Conservation (phyloP, 2,113 vertebrate genomes). For the Axis porcinus region DNA sequence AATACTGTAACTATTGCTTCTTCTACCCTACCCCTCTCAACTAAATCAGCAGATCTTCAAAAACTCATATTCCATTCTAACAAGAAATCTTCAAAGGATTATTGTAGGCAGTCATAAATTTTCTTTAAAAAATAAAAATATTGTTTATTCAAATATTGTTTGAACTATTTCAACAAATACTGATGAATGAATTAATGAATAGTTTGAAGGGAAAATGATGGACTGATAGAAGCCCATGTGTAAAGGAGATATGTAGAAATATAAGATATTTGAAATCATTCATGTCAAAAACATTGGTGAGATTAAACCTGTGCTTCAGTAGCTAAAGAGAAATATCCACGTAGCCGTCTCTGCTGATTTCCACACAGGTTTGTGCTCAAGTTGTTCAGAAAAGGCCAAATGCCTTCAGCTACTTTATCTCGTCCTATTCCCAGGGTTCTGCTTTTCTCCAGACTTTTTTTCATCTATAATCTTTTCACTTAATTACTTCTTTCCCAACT, state of each 20-base stretch:
- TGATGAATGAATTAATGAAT: not conserved
- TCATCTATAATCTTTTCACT: conserved; percentile 56
- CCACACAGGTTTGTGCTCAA: not conserved
- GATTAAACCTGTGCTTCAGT: not conserved
- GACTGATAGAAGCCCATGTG: not conserved
- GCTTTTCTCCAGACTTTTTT: not conserved
- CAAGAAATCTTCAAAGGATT: not conserved
- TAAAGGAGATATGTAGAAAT: not conserved
- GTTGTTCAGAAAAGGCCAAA: conserved; percentile 38
- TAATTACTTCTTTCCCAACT: conserved; percentile 55
- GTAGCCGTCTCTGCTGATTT: not conserved
- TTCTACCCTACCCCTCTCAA: not conserved
- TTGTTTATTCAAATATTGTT: not conserved
- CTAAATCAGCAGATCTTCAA: not conserved
- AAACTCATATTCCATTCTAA: not conserved
- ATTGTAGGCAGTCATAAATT: not conserved
- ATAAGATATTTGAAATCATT: conserved; percentile 8
- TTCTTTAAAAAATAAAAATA: not conserved
- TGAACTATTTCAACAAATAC: not conserved
- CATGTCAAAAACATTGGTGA: not conserved
- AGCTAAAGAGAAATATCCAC: not conserved
- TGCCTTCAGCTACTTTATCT: conserved; percentile 42
- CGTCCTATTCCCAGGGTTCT: conserved; percentile 10
- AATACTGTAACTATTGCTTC: not conserved
- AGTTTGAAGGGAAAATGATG: not conserved